These are phyloP conservation scores for Onychostruthus taczanowskii DNA, from an alignment of 2,113 vertebrate species.

Conservation along the genomic window DNA sequence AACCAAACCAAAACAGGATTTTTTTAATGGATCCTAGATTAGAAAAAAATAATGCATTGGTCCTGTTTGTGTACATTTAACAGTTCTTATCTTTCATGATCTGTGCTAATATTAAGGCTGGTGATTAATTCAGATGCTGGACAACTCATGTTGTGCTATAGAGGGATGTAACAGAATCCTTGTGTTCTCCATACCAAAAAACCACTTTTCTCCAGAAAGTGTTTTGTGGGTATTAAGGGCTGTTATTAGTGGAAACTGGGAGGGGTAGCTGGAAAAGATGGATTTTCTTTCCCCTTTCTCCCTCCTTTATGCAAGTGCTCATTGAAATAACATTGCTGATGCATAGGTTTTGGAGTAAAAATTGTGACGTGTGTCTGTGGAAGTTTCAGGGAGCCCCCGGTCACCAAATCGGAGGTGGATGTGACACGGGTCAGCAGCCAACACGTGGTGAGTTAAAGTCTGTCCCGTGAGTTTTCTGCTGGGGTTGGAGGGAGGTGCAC, in stretches of 20 bases:
- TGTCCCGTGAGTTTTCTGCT: background rate
- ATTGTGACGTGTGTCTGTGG: background rate
- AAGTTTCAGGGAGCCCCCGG: background rate
- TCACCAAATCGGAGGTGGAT: background rate
- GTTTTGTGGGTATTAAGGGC: background rate
- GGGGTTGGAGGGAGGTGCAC: rapidly evolving
- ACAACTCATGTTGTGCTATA: background rate
- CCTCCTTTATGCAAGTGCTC: background rate
- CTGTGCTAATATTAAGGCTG: background rate
- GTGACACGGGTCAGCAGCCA: background rate
- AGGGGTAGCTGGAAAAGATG: background rate
- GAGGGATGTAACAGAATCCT: background rate
- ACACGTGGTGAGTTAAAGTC: background rate
- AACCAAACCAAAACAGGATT: background rate
- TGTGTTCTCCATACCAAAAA: background rate
- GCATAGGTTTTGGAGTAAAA: background rate
- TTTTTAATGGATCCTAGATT: background rate
- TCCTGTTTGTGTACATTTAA: background rate
- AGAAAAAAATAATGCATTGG: background rate
- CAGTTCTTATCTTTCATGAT: background rate
- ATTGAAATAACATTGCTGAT: background rate
- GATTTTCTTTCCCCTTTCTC: background rate
- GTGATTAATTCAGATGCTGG: background rate
- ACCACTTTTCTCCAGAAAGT: background rate
- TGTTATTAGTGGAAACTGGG: background rate